phyloP scores from a whole-genome alignment of 2,888 invertebrate genomes.

The Anthophora plumipes region DNA sequence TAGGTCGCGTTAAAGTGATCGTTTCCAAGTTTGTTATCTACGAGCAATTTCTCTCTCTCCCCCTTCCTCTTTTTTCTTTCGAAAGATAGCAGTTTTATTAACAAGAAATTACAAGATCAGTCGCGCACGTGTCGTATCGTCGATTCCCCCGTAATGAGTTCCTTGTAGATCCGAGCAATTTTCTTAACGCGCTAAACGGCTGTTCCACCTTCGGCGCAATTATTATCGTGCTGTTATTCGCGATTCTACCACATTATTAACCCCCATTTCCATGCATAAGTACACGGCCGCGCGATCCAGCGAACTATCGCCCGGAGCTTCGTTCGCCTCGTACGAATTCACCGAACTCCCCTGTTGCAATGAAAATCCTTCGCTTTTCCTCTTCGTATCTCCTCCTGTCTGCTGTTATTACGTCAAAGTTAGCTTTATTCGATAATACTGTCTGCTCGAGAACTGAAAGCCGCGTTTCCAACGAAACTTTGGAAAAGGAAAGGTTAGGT shows the following conservation, averaged over 20 bases:
- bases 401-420: conserved; percentile 20
- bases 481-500: too few relatives aligned
- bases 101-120: too few relatives aligned
- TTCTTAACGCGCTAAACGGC: conserved; percentile 23
- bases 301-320: conserved; percentile 38
- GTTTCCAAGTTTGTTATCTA: too few relatives aligned
- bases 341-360: conserved; percentile 26
- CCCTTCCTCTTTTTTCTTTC: too few relatives aligned
- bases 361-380: conserved; percentile 16
- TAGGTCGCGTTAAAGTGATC: too few relatives aligned
- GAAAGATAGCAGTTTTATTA: too few relatives aligned
- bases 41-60: too few relatives aligned
- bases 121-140: not conserved
- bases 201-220: conserved; percentile 25
- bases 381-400: not conserved
- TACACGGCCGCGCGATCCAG: not conserved
- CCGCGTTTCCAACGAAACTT: not conserved
- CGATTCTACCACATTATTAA: conserved; percentile 41
- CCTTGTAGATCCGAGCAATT: conserved; percentile 18
- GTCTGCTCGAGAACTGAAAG: not conserved
- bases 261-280: conserved; percentile 49
- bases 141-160: conserved; percentile 5
- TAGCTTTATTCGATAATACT: conserved; percentile 17
- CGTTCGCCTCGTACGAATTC: conserved; percentile 20
- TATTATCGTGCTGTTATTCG: conserved; percentile 42